Evolutionary conservation across 2,113 vertebrate genomes (phyloP), one percentile per base, ranked within the genome.

Genomic region (Actenoides lindsayi): DNA sequence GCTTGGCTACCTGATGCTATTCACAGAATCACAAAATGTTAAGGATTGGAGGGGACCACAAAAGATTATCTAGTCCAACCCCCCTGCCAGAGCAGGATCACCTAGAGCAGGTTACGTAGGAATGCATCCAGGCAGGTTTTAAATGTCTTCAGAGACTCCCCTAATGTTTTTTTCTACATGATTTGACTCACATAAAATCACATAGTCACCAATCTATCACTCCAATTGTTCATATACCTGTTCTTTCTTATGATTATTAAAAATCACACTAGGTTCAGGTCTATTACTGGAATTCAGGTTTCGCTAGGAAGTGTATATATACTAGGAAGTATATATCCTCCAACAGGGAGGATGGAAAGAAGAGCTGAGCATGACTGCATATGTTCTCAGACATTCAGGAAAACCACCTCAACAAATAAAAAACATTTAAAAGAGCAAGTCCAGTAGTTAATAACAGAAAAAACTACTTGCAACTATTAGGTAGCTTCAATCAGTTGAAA

Each of bases 231-330:
- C 41, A 13, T 37, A 23, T 65, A 30, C 5, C 20, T 37, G 18
- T 48, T 71, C 19, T 19, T 59, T 70, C 51, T 79, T 63, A 31
- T 60, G n/a, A 50, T 71, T 87, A 50, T 70, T 83, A 63, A 76
- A 57, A 68, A 85, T 91, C 57, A 85, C 27, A 64, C 28, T 51
- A 39, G 8, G 64, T 97, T 90, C 83, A 73, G 51, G 56, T 91
- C 97, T 92, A 65, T 93, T 96, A 80, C 48, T 85, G 39, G 63
- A 67, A 84, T 69, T 71, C 57, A 93, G 70, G 87, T 94, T 95
- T 87, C 53, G 69, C 83, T 56, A 42, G 63, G 30, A 69, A 64
- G 4, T 39, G 2, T 9, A 4, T 39, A 3, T 50, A 37, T 37
- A 37, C 37, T 56, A 42, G 63, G 30, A 69, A 64, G 4, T 39